Evolutionary conservation across 2,888 invertebrate genomes (phyloP), one percentile per base, ranked within the genome.

Genomic region (Drosophila gaucha): DNA sequence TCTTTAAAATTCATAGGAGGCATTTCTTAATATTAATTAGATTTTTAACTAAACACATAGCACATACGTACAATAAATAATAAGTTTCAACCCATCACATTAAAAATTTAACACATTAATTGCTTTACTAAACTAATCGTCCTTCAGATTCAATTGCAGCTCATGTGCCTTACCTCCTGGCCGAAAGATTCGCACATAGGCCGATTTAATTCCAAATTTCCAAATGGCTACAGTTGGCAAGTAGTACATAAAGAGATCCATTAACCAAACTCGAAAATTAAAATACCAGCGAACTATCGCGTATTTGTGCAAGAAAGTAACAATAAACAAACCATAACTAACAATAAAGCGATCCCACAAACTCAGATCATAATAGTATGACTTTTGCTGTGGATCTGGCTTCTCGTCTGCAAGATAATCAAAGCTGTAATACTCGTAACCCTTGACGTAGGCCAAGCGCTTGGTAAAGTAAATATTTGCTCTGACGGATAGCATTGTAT

Each of bases 181-280:
- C 0, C 71, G 78, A 60, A 93, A 94, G 2, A 95, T 94, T 51
- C 94, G 92, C 0, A 95, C 94, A 49, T 94, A 92, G 0, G 95
- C 93, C n/a, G 93, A 90, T 66, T 92, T 92, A 3, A 93, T 87
- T 5, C 96, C 96, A 86, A 93, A 96, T 35, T 92, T 93, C 80
- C 93, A 93, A 90, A 95, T 94, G 0, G 95, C 95, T 39, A 96
- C 79, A 74, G 94, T 94, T 0, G 96, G 96, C 80, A 94, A 94
- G 54, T 94, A 93, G 73, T 94, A 94, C 90, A 95, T 94, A 0
- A 96, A 86, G 70, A 94, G 93, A 16, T 96, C 88, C 18, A 93
- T 92, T 1, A 94, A 82, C 80, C 92, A 92, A 87, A 94, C 94
- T 49, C 94, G 92, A 22, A 92, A 88, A 86, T 96, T 96, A 50